phyloP scores from a whole-genome alignment of 1,140 invertebrate species.

The Cryptotermes secundus region DNA sequence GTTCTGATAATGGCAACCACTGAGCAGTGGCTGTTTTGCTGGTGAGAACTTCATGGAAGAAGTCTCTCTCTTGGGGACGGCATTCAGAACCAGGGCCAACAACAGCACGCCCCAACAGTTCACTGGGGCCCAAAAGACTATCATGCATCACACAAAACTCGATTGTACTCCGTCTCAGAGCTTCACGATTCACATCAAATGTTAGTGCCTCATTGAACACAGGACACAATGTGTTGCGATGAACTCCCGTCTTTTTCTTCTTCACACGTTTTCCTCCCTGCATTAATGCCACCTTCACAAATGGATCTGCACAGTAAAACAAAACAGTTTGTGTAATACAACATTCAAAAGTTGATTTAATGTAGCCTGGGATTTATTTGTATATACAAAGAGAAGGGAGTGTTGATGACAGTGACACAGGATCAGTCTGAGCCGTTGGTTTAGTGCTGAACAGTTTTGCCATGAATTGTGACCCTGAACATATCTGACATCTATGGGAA shows the following conservation, averaged over 20 bases:
- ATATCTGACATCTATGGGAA: too few relatives aligned
- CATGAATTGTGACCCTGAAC: too few relatives aligned
- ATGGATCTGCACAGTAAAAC: constrained; percentile 62
- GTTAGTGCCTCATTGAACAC: constrained; percentile 86
- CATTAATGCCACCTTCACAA: constrained; percentile 79
- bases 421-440: too few relatives aligned
- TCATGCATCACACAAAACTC: constrained; percentile 57
- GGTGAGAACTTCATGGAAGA: constrained; percentile 57
- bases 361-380: too few relatives aligned
- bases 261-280: constrained; percentile 76
- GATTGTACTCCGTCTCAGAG: constrained; percentile 51
- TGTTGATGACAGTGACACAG: too few relatives aligned
- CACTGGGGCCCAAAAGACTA: constrained; percentile 53
- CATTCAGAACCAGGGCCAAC: constrained; percentile 51
- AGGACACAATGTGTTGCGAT: constrained; percentile 78
- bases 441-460: too few relatives aligned
- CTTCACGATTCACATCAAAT: constrained; percentile 71
- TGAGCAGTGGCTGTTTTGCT: constrained; percentile 58
- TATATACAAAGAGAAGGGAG: too few relatives aligned
- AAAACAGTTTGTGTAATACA: background rate
- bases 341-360: too few relatives aligned
- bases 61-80: constrained; percentile 49
- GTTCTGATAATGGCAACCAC: constrained; percentile 54
- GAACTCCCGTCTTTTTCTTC: constrained; percentile 88
- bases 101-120: constrained; percentile 53